Base-by-base conservation (phyloP, 2,888 invertebrate genomes). In the Lissocephala sabroskyi region DNA sequence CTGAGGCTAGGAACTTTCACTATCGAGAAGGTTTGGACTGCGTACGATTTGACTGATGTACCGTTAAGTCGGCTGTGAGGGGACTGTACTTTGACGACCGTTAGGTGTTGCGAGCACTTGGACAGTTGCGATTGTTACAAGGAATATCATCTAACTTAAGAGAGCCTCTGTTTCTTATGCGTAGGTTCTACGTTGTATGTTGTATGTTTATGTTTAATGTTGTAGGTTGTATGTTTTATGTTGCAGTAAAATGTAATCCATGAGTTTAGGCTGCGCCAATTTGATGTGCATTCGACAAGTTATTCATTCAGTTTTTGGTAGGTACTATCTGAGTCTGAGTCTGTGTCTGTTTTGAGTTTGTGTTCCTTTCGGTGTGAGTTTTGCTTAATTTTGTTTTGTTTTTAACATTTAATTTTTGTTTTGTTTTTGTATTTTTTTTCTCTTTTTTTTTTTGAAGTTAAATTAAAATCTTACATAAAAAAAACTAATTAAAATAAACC, bases 401-500 rank as follows among this genome's bases (percentile, higher is more conserved):
- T 29, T 37, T 36, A 52, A 57, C 26, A 6, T 56, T 52, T 29
- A 42, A 54, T 53, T 39, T 49, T 45, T 45, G 37, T 52, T 56
- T 56, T 59, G 59, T 54, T 56, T 53, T 29, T 41, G n/a, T 18
- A 32, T 39, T 53, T 40, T 28, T 55, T 55, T 46, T 59, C 59
- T 58, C 62, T 65, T 56, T 62, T 59, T 56, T 59, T 54, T 39
- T 52, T 56, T 40, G 53, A 44, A 54, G 55, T 45, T 53, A 53
- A 54, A 45, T 47, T 47, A 52, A 49, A 52, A 60, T 37, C 48
- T 59, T 79, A 74, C 55, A 23, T 66, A 45, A 60, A 60, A 51
- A 23, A 7, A 59, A 67, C 76, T 79, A 78, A 54, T 45, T 62
- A 76, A 76, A 71, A 79, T 75, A 70, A 77, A 75, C 78, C 78